These are phyloP conservation scores for Halichondria panicea DNA, from an alignment of 37 sponge, comb jelly and placozoan genomes.

Conservation along the genomic window DNA sequence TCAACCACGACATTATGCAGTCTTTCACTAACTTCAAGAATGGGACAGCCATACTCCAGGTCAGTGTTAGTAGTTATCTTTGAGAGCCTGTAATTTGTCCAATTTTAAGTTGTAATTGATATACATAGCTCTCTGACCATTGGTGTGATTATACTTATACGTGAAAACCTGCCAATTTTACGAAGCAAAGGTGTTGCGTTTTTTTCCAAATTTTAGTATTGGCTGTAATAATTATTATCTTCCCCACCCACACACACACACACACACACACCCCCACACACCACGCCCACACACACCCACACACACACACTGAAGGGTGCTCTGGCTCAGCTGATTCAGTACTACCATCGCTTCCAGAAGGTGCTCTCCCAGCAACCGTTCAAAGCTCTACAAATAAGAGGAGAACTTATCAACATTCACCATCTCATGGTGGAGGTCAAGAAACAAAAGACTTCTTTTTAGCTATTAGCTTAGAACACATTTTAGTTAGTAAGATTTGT, in stretches of 20 bases:
- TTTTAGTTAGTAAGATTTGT: no score
- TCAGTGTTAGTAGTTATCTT: constrained; percentile 4
- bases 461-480: no score
- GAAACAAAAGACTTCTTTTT: constrained; percentile 84
- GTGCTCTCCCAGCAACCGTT: constrained; percentile 88
- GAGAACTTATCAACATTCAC: constrained; percentile 93
- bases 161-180: no score
- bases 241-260: background rate
- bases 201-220: no score
- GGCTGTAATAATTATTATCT: no score
- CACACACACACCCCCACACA: background rate
- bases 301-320: constrained; percentile 53
- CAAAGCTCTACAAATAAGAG: constrained; percentile 69
- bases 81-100: background rate
- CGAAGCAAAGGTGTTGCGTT: no score
- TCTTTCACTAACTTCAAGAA: constrained; percentile 97
- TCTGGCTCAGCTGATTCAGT: constrained; percentile 94
- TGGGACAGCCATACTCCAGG: constrained; percentile 95
- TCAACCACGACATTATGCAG: constrained; percentile 88
- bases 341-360: constrained; percentile 95
- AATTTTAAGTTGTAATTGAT: no score
- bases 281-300: background rate
- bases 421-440: constrained; percentile 99
- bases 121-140: no score
- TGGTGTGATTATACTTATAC: no score